phyloP scores from a whole-genome alignment of 1,140 invertebrate species.

The Drosophila funebris region DNA sequence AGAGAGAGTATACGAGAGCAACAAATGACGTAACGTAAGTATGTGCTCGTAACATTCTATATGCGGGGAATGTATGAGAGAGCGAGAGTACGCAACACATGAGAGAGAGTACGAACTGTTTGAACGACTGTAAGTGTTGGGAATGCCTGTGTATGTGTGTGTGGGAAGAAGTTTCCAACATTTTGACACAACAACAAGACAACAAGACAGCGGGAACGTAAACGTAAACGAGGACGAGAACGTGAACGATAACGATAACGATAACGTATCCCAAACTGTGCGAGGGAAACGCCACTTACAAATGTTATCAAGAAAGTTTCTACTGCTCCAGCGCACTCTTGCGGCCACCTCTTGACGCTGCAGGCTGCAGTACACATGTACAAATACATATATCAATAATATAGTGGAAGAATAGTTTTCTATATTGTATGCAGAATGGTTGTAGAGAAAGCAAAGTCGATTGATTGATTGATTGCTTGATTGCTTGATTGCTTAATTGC shows the following conservation, averaged over 20 bases:
- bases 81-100: background rate
- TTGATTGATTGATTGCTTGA: conserved; percentile 61
- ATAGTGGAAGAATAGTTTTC: conserved; percentile 74
- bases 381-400: conserved; percentile 72
- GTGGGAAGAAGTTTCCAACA: conserved; percentile 34
- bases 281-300: conserved; percentile 71
- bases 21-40: conserved; percentile 11
- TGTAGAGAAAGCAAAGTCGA: conserved; percentile 77
- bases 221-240: conserved; percentile 39
- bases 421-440: conserved; percentile 60
- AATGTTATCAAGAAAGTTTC: conserved; percentile 81
- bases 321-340: conserved; percentile 82
- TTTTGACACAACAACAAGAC: conserved; percentile 40
- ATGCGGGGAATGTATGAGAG: conserved; percentile 4
- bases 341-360: conserved; percentile 80
- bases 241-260: conserved; percentile 29
- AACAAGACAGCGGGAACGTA: conserved; percentile 33
- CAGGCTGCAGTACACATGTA: conserved; percentile 80
- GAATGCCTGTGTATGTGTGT: conserved; percentile 6
- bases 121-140: background rate
- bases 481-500: conserved; percentile 37
- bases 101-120: conserved; percentile 4
- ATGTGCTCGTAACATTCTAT: conserved; percentile 8
- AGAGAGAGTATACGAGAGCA: conserved; percentile 22
- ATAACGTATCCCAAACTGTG: conserved; percentile 9